Percentiles rank a stretch among this genome's conserved stretches.
phyloP scores from a whole-genome alignment of 2,113 vertebrate genomes.

The Pleuronectes platessa region DNA sequence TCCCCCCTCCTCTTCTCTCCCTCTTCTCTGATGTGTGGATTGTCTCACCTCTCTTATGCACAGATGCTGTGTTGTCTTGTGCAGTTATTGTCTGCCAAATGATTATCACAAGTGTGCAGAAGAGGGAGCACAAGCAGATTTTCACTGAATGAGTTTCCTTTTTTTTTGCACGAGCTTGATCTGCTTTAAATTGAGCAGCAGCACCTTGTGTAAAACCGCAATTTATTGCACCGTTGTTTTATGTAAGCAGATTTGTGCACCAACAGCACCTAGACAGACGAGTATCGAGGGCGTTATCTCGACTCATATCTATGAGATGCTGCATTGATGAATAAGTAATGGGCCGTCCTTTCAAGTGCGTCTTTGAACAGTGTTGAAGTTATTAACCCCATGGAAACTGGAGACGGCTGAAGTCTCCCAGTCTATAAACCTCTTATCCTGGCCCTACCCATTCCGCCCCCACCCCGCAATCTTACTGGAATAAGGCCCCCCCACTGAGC shows the following conservation, averaged over 20 bases:
- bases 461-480: constrained; percentile 1
- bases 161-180: neutral
- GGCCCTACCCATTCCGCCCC: constrained; percentile 16
- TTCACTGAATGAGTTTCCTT: neutral
- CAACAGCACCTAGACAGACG: constrained; percentile 23
- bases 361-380: constrained; percentile 69
- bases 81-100: constrained; percentile 31
- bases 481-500: constrained; percentile 63
- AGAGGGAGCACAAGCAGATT: constrained; percentile 13
- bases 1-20: neutral
- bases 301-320: constrained; percentile 58
- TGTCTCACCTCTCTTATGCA: constrained; percentile 21
- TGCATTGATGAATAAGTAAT: constrained; percentile 77
- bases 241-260: constrained; percentile 44
- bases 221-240: constrained; percentile 35
- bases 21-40: constrained; percentile 7
- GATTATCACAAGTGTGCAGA: constrained; percentile 4
- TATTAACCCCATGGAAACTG: constrained; percentile 71
- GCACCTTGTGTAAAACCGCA: neutral
- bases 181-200: constrained; percentile 15
- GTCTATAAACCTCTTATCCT: constrained; percentile 53
- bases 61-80: constrained; percentile 48
- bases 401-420: constrained; percentile 41
- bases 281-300: constrained; percentile 58
- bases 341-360: constrained; percentile 68